Base-by-base conservation (phyloP, 2,113 vertebrate genomes). In the Podarcis cretensis region DNA sequence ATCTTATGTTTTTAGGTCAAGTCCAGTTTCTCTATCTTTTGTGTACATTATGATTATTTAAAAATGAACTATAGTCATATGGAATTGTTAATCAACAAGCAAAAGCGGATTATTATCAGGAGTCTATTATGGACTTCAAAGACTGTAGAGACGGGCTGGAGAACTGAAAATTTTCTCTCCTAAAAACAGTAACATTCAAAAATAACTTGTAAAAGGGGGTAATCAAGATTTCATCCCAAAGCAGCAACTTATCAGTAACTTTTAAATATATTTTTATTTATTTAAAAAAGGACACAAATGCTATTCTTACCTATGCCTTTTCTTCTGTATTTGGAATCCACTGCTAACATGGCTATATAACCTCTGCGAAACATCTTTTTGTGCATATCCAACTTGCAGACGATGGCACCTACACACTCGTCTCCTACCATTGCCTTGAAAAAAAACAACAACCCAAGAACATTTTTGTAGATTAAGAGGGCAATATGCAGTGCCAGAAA, bases 331-430 rank as follows among this genome's bases (percentile, higher is more conserved):
- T 99, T 99, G 95, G 99, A 99, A 97, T 99, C 99, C 97, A 99
- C 99, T 66, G 99, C 99, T 96, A 99, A 97, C 99, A 99, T 99
- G 97, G 99, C 99, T 94, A 99, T 99, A 97, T 99, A 99, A 96
- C 99, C 99, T 91, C 99, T 98, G 92, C 99, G 98, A 94, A 99
- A 99, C 99, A 99, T 99, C 98, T 99, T 99, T 98, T 99, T 99
- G 97, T 99, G 99, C 99, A 99, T 99, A 97, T 99, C 99, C 96
- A 99, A 98, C 97, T 99, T 99, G 97, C 99, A 99, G 95, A 99
- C 99, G 86, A 99, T 99, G 97, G 99, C 99, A 97, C 99, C 99
- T 92, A 99, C 99, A 97, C 99, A 99, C 97, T 99, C 99, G 92
- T 98, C 98, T 96, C 98, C 98, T 97, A 99, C 99, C 99, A 99